Base-by-base conservation (phyloP, 1,140 invertebrate species). In the Drosophila bocqueti region DNA sequence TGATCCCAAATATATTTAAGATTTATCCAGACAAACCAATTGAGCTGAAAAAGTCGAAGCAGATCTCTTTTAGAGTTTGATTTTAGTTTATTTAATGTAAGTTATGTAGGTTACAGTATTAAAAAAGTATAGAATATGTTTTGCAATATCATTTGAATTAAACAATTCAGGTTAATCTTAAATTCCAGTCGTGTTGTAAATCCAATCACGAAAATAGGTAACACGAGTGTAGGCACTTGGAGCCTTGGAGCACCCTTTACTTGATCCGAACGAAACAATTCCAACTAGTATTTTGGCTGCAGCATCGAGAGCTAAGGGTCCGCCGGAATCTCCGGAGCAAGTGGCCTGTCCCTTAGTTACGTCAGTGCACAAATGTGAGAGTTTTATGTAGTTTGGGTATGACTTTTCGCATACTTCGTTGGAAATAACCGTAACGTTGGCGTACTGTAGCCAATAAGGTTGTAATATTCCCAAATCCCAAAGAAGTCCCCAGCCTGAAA, bases 251-350 rank as follows among this genome's bases (percentile, higher is more conserved):
- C 50, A 54, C 2, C 50, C 29, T 1, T 0, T 0, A 3, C 11
- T 0, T 15, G 50, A 21, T 15, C 29, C 50, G 5, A 54, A 54
- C 29, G 29, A 36, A 36, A 54, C 50, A 2, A 54, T 15, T 15
- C 6, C 50, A 18, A 54, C 5, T 21, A 21, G 31, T 15, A 1
- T 21, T 0, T 0, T 26, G 46, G 3, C 15, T 15, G 0, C 31
- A 18, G 0, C 93, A 9, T 57, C 34, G 55, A 94, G 91, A 0
- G 92, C 87, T 57, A 95, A 79, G 24, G 94, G 93, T 57, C 94
- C 94, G 58, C 94, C 94, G 59, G 94, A 94, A 90, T 95, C 94
- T 52, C 94, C 94, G 45, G 76, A 63, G 86, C 92, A 93, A n/a
- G 91, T 92, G 34, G 81, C 91, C 18, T 58, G 29, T 11, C 21